These are phyloP conservation scores for Machaerirhynchus nigripectus DNA, from an alignment of 2,113 vertebrate genomes.

Conservation along the genomic window DNA sequence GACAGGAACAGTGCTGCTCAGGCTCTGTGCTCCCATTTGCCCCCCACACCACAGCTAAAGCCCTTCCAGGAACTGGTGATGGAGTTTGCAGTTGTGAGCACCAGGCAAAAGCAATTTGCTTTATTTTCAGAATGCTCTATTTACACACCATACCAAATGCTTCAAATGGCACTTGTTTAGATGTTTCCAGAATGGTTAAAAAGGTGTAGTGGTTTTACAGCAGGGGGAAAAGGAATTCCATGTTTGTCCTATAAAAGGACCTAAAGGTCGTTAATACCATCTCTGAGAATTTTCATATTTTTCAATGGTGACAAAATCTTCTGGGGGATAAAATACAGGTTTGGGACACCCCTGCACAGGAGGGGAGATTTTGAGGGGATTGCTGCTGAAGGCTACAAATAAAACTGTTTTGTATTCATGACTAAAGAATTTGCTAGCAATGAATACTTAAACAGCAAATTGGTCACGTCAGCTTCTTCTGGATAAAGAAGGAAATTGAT, in stretches of 20 bases:
- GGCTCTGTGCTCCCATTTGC: background rate
- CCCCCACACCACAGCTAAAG: background rate
- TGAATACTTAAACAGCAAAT: background rate
- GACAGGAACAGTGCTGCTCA: background rate
- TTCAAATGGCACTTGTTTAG: background rate
- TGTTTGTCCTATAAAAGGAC: background rate
- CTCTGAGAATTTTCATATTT: background rate
- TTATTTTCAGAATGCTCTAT: background rate
- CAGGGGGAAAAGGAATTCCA: background rate
- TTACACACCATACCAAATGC: background rate
- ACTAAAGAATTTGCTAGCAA: background rate
- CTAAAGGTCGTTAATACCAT: background rate
- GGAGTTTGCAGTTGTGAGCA: background rate
- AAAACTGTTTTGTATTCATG: background rate
- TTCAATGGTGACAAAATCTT: rapidly evolving
- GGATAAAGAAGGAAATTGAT: background rate
- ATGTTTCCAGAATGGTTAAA: background rate
- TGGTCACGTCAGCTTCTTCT: background rate
- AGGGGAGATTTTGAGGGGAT: background rate
- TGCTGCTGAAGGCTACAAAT: background rate
- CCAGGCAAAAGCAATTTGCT: background rate
- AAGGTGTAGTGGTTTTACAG: background rate
- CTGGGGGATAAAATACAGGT: background rate
- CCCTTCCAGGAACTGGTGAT: background rate
- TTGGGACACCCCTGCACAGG: rapidly evolving